Evolutionary conservation across 2,797 vertebrate species (phyloP).

Genomic region (Platalea minor): DNA sequence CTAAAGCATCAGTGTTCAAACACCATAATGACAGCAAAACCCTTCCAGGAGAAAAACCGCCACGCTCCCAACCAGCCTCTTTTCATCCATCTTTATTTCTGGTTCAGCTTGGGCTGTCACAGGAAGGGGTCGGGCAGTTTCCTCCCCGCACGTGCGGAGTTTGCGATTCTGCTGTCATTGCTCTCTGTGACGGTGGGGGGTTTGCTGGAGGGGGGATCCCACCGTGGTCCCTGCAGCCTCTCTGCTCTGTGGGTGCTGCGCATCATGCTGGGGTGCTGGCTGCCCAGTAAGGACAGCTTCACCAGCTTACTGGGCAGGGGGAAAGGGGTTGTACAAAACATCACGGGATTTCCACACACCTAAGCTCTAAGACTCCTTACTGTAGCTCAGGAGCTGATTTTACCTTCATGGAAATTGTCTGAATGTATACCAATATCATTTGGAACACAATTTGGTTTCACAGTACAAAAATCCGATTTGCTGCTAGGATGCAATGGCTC

Average conservation of each 20-base stretch:
- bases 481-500: not conserved
- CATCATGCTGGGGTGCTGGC: rapidly evolving
- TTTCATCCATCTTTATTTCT: not conserved
- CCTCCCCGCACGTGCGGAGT: not conserved
- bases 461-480: not conserved
- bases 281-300: not conserved
- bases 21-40: rapidly evolving
- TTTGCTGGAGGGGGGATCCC: not conserved
- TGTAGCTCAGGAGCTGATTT: not conserved
- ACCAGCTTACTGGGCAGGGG: not conserved
- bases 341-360: not conserved
- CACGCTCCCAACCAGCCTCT: rapidly evolving
- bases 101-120: not conserved
- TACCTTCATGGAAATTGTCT: not conserved
- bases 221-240: not conserved
- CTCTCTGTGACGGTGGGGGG: not conserved
- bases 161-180: slow-evolving; percentile 68
- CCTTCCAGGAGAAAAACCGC: not conserved
- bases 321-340: not conserved
- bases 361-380: not conserved
- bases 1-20: not conserved
- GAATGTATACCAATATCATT: rapidly evolving
- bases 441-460: not conserved
- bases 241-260: not conserved
- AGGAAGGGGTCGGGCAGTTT: slow-evolving; percentile 44